Evolutionary conservation across 2,888 invertebrate species (phyloP), one percentile per base, ranked within the genome.

Genomic region (Amphipoea lucens): DNA sequence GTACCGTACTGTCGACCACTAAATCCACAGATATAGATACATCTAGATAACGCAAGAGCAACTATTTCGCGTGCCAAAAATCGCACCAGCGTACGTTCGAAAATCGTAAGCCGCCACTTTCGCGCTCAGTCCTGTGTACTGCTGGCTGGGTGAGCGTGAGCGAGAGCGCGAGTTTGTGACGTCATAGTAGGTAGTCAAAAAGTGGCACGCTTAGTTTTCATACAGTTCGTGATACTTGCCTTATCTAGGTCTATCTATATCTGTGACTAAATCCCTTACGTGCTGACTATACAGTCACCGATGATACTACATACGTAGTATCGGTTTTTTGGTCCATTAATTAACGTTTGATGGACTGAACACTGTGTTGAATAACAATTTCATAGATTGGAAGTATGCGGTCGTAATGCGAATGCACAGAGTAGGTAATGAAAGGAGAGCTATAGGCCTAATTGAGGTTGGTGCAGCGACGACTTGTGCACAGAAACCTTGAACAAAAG

Each of bases 301-400:
- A 29, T 29, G 29, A 29, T 29, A 29, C 29, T 29, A 29, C 29
- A 1, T 29, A 77, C 7, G 3, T 4, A 20, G 54, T 40, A 74
- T 62, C 11, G 29, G 20, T 11, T 60, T 69, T 67, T 68, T 51
- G 12, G n/a, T 57, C 11, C n/a, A 57, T n/a, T n/a, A 57, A 9
- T n/a, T 57, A n/a, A 57, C 11, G 51, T 51, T 60, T 78, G 65
- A 36, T 40, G 0, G 2, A 1, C 6, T 45, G 7, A 54, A 69
- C 51, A 69, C 60, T 71, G 62, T 40, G 20, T 66, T 76, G 66
- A 83, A 76, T 79, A 79, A 67, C 63, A 83, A 77, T 82, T 74
- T 77, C 29, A 17, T 57, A 69, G 29, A 74, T 80, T 74, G 7
- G 11, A 79, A 54, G 36, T 36, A 42, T 70, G 36, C 54, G 36